Evolutionary conservation across 53 echinoderm and acorn worm genomes (phyloP).

Genomic region (Zoroaster sp.): DNA sequence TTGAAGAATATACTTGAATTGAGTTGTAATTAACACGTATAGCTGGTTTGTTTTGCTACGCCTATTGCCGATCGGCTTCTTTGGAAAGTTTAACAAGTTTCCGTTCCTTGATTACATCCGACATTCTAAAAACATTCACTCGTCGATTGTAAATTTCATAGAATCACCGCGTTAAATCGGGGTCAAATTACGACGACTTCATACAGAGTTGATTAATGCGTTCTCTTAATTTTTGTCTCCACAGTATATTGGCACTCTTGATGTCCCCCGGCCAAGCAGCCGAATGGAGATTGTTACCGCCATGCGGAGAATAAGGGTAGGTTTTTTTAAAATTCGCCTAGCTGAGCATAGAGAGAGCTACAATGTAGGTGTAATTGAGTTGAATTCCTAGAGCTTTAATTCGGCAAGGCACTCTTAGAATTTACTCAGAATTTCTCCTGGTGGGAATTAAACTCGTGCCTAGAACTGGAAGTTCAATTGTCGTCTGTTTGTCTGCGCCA

Average conservation of each 20-base stretch:
- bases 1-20: too few species aligned
- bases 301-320: conserved; percentile 97
- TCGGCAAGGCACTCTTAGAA: background rate
- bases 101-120: too few species aligned
- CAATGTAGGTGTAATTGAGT: background rate
- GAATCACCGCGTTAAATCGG: too few species aligned
- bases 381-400: background rate
- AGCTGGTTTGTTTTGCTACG: too few species aligned
- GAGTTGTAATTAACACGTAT: too few species aligned
- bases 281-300: conserved; percentile 97
- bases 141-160: too few species aligned
- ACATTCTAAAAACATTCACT: too few species aligned
- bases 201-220: background rate
- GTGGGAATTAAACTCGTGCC: background rate
- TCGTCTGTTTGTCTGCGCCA: background rate
- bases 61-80: too few species aligned
- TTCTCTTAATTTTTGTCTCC: conserved; percentile 30
- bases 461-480: background rate
- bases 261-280: conserved; percentile 98
- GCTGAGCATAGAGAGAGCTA: background rate
- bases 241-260: conserved; percentile 98
- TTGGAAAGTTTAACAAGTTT: too few species aligned
- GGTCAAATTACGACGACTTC: background rate
- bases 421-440: background rate
- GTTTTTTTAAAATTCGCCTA: background rate